phyloP scores from a whole-genome alignment of 2,888 invertebrate species.

The Ischnus inquisitorius region DNA sequence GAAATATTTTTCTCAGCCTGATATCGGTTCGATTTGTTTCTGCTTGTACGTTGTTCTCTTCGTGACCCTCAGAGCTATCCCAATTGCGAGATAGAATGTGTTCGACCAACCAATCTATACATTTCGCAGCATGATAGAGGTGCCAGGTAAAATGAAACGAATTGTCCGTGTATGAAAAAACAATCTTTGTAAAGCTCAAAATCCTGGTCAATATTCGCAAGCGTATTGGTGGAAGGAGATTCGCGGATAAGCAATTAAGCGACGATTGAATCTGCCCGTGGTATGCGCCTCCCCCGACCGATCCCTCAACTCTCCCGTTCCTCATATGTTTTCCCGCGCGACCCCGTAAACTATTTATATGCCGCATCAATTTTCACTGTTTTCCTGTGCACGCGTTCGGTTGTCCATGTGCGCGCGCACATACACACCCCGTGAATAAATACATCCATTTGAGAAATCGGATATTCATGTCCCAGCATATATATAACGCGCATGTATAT shows the following conservation, averaged over 20 bases:
- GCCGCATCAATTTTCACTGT: slow-evolving; percentile 76
- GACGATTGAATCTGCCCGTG: slow-evolving; percentile 78
- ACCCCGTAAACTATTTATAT: slow-evolving; percentile 79
- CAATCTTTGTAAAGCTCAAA: slow-evolving; percentile 76
- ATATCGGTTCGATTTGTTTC: neutral
- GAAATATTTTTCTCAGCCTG: neutral
- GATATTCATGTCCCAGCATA: slow-evolving; percentile 23
- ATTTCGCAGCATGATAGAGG: slow-evolving; percentile 12
- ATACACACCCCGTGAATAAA: slow-evolving; percentile 30
- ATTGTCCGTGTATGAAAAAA: slow-evolving; percentile 24
- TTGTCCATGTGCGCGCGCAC: slow-evolving; percentile 4
- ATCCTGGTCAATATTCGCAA: slow-evolving; percentile 76
- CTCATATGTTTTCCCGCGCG: slow-evolving; percentile 41
- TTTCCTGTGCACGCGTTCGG: slow-evolving; percentile 40
- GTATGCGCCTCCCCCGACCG: slow-evolving; percentile 56
- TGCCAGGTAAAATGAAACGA: slow-evolving; percentile 35
- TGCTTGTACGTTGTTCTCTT: neutral
- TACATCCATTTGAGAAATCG: slow-evolving; percentile 37
- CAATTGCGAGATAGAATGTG: neutral
- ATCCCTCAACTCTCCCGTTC: slow-evolving; percentile 36
- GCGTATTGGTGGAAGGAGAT: slow-evolving; percentile 62
- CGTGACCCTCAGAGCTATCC: neutral
- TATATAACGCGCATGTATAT: neutral
- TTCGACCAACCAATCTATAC: slow-evolving; percentile 12
- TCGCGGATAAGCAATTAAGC: slow-evolving; percentile 79